These are phyloP conservation scores for Todiramphus saurophagus DNA, from an alignment of 2,113 vertebrate species.

Conservation along the genomic window DNA sequence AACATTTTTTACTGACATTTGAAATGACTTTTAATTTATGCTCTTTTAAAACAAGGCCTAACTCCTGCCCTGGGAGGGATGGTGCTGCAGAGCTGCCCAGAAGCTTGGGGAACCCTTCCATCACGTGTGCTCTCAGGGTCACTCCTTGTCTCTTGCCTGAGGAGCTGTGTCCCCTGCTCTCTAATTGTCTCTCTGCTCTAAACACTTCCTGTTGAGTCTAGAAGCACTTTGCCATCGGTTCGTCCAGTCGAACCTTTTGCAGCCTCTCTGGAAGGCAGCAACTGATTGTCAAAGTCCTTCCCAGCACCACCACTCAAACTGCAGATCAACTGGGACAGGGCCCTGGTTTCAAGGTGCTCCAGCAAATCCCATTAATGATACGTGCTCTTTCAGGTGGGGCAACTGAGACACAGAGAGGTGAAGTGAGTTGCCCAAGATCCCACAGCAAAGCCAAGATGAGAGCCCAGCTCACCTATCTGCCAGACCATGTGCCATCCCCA, in stretches of 20 bases:
- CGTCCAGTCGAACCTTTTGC: neutral
- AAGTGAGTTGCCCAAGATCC: neutral
- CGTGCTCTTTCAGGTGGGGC: neutral
- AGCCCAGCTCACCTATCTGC: neutral
- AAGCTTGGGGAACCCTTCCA: neutral
- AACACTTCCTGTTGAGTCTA: neutral
- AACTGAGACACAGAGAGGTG: constrained; percentile 56
- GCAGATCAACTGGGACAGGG: neutral
- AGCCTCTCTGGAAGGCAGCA: neutral
- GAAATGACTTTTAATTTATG: neutral
- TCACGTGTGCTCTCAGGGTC: neutral
- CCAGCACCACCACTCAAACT: neutral
- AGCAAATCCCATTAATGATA: neutral
- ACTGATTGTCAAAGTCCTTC: neutral
- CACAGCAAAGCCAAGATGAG: constrained; percentile 42
- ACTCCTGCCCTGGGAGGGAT: neutral
- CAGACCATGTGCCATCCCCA: neutral
- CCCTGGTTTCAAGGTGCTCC: neutral
- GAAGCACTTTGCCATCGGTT: neutral
- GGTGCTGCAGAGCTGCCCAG: neutral
- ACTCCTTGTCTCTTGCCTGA: neutral
- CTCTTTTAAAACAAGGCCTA: neutral
- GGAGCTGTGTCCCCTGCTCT: neutral
- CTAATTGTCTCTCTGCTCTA: neutral
- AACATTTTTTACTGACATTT: constrained; percentile 72